Evolutionary conservation across 1,140 invertebrate species (phyloP).

Genomic region (Drosophila triauraria): DNA sequence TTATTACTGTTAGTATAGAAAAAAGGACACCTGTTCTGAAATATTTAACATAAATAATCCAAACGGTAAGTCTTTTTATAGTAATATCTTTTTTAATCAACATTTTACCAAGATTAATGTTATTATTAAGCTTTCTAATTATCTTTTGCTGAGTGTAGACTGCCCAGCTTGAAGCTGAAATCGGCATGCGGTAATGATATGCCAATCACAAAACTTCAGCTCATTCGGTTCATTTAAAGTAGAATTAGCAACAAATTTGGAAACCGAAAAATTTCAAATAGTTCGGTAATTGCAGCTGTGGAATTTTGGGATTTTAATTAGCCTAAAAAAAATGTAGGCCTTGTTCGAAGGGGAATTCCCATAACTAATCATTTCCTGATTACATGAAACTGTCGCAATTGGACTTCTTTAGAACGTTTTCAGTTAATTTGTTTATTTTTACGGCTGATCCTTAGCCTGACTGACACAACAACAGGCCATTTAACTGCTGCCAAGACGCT

Average conservation of each 20-base stretch:
- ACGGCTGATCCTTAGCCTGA: constrained; percentile 52
- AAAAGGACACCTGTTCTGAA: no score
- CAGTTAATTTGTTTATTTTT: constrained; percentile 70
- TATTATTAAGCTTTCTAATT: background rate
- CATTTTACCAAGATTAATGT: background rate
- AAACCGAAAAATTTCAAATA: constrained; percentile 63
- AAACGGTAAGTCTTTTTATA: no score
- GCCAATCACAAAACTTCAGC: constrained; percentile 70
- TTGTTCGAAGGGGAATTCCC: constrained; percentile 10
- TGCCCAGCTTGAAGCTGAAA: constrained; percentile 16
- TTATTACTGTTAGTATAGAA: no score
- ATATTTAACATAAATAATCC: no score
- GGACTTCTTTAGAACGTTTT: background rate
- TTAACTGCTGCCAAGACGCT: constrained; percentile 67
- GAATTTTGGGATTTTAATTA: constrained; percentile 59
- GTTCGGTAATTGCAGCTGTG: constrained; percentile 56
- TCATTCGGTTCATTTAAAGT: constrained; percentile 74
- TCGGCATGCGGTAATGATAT: constrained; percentile 71
- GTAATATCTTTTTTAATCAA: no score
- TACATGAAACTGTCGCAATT: constrained; percentile 74
- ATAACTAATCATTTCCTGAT: constrained; percentile 71
- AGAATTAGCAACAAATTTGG: constrained; percentile 66
- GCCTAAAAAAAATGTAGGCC: background rate
- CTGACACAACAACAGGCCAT: constrained; percentile 70
- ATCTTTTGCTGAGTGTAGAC: constrained; percentile 20